phyloP scores from a whole-genome alignment of 2,797 vertebrate genomes.

The Gymnothorax javanicus region DNA sequence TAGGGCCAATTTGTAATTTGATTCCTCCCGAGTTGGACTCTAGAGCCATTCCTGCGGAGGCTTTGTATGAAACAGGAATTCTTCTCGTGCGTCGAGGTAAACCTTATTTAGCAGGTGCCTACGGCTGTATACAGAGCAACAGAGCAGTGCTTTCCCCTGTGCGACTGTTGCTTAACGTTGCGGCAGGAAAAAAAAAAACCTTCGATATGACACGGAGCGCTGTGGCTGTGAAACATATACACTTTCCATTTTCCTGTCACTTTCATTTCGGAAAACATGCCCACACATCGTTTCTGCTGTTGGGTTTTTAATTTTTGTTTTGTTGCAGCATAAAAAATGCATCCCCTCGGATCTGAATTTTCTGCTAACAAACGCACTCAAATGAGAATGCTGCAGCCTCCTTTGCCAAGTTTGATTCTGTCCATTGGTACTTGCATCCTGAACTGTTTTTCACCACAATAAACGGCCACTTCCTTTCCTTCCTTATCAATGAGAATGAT shows the following conservation, averaged over 20 bases:
- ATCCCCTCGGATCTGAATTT: background rate
- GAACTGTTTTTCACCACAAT: background rate
- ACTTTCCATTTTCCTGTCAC: background rate
- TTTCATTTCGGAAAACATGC: background rate
- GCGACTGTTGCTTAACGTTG: background rate
- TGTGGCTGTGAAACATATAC: background rate
- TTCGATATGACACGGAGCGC: background rate
- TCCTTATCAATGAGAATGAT: too few relatives aligned
- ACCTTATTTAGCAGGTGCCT: slow-evolving; percentile 1
- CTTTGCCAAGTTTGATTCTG: background rate
- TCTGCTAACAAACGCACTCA: background rate
- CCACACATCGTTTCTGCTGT: background rate
- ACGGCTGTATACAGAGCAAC: background rate
- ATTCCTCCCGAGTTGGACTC: slow-evolving; percentile 37
- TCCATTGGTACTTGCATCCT: background rate
- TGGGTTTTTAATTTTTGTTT: background rate
- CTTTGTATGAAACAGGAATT: slow-evolving; percentile 14
- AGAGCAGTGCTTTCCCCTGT: background rate
- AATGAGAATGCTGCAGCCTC: background rate
- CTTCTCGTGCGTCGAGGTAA: slow-evolving; percentile 21
- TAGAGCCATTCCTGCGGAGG: slow-evolving; percentile 1
- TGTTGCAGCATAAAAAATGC: background rate
- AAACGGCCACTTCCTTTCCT: too few relatives aligned
- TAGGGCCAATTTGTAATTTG: slow-evolving; percentile 36
- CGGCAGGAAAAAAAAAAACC: background rate